Evolutionary conservation across 2,113 vertebrate genomes (phyloP).

Genomic region (Eudyptes chrysolophus): DNA sequence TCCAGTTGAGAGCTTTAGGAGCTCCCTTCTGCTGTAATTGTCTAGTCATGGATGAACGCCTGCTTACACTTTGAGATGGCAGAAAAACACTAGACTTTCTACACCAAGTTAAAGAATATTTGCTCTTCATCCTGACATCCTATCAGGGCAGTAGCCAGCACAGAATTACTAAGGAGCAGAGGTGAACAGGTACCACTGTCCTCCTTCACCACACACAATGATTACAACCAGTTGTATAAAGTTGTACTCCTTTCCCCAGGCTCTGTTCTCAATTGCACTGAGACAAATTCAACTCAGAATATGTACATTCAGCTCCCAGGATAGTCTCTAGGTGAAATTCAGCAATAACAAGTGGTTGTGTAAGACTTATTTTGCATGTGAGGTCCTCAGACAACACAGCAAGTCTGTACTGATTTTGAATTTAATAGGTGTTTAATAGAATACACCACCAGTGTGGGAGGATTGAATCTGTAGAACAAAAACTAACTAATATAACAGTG

Average conservation of each 20-base stretch:
- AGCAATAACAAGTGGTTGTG: background rate
- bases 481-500: background rate
- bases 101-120: background rate
- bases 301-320: background rate
- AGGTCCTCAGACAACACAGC: background rate
- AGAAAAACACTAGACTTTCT: background rate
- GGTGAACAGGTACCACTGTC: background rate
- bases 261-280: background rate
- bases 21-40: background rate
- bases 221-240: background rate
- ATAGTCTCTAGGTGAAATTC: background rate
- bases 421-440: background rate
- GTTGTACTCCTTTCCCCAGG: background rate
- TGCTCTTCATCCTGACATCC: background rate
- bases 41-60: background rate
- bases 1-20: background rate
- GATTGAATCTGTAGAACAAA: background rate
- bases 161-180: background rate
- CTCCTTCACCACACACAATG: background rate
- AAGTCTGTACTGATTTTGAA: background rate
- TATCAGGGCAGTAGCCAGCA: background rate
- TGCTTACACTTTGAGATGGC: background rate
- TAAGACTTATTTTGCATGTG: background rate
- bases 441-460: background rate
- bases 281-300: background rate